Evolutionary conservation across 2,113 vertebrate species (phyloP).

Genomic region (Daphoenositta chrysoptera): DNA sequence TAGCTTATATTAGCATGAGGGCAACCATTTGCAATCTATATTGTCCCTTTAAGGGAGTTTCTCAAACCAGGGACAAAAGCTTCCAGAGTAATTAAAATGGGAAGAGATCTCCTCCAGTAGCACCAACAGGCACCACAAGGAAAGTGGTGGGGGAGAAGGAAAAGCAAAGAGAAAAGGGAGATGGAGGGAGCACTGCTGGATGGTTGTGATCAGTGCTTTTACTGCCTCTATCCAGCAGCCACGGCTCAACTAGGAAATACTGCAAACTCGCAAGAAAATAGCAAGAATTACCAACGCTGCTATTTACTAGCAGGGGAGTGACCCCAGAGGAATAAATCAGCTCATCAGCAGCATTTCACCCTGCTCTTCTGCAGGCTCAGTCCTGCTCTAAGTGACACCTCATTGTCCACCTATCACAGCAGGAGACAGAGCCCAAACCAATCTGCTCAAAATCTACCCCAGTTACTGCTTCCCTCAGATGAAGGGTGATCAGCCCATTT

Average conservation of each 20-base stretch:
- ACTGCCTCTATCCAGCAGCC: neutral
- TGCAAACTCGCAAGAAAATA: neutral
- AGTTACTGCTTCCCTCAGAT: neutral
- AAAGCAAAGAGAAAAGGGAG: neutral
- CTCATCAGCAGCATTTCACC: neutral
- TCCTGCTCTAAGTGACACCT: neutral
- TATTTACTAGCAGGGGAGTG: neutral
- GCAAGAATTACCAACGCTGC: neutral
- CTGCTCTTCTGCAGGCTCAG: neutral
- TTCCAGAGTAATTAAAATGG: neutral
- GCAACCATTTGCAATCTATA: neutral
- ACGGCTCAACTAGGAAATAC: neutral
- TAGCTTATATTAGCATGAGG: neutral
- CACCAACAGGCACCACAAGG: neutral
- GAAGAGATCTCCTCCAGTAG: neutral
- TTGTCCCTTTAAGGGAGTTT: neutral
- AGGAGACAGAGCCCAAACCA: neutral
- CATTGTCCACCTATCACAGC: neutral
- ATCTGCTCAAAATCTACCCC: neutral
- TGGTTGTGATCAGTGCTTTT: neutral
- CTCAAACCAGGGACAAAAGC: neutral
- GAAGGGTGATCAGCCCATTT: neutral
- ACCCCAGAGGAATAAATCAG: neutral
- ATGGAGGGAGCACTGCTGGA: neutral
- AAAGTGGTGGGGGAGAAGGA: neutral